These are phyloP conservation scores for Agrochola macilenta DNA, from an alignment of 2,888 invertebrate genomes.

Conservation along the genomic window DNA sequence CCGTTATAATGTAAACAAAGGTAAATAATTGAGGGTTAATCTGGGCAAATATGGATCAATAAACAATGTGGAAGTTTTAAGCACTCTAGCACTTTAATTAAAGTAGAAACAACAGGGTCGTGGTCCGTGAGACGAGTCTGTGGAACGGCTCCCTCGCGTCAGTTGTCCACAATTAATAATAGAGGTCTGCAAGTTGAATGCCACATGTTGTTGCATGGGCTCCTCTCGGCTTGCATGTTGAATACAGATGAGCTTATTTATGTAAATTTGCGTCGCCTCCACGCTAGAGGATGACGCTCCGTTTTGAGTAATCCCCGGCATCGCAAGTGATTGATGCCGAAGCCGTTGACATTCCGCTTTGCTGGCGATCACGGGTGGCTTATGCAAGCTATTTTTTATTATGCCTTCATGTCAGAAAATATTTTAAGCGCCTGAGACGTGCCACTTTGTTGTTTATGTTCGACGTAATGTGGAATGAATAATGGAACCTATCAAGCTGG, in stretches of 20 bases:
- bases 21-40: conserved; percentile 62
- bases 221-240: conserved; percentile 84
- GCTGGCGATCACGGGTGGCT: conserved; percentile 70
- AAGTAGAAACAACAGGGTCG: conserved; percentile 79
- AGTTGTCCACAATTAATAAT: conserved; percentile 89
- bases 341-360: conserved; percentile 82
- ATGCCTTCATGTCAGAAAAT: conserved; percentile 57
- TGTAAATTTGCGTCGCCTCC: conserved; percentile 85
- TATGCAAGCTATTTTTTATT: conserved; percentile 66
- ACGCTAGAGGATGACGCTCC: conserved; percentile 81
- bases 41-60: conserved; percentile 75
- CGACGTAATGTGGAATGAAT: conserved; percentile 43
- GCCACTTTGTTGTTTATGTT: conserved; percentile 40
- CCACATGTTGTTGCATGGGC: conserved; percentile 89
- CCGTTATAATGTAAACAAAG: conserved; percentile 43
- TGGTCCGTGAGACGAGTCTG: conserved; percentile 68
- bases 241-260: conserved; percentile 90
- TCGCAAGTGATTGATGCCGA: conserved; percentile 87
- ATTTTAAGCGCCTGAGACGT: conserved; percentile 57
- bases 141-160: conserved; percentile 80
- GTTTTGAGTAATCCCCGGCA: conserved; percentile 83
- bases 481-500: conserved; percentile 44
- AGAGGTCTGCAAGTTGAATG: conserved; percentile 88
- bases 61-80: conserved; percentile 72
- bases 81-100: conserved; percentile 79